These are phyloP conservation scores for Aradophagus sp. DNA, from an alignment of 1,140 invertebrate genomes.

Conservation along the genomic window DNA sequence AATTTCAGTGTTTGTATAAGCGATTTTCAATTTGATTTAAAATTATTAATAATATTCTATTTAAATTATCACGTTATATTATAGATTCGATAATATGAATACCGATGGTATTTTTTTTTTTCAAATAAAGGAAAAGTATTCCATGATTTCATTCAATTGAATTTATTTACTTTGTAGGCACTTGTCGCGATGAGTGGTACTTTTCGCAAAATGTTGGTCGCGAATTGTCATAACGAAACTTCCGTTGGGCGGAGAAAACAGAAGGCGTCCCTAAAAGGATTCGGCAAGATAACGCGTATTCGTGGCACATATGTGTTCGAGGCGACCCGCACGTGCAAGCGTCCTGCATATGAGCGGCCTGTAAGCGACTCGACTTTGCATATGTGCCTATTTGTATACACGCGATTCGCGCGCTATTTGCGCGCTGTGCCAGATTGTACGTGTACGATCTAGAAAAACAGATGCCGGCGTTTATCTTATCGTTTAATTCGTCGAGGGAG, in stretches of 20 bases:
- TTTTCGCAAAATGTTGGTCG: no score
- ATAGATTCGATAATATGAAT: no score
- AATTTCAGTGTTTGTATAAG: no score
- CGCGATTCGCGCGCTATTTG: slow-evolving; percentile 54
- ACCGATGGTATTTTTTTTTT: no score
- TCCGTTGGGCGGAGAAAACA: not conserved
- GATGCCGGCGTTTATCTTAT: slow-evolving; percentile 51
- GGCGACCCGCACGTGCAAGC: slow-evolving; percentile 44
- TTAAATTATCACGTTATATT: no score
- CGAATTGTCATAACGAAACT: not conserved
- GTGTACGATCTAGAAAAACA: slow-evolving; percentile 50
- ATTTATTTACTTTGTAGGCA: no score
- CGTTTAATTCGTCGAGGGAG: slow-evolving; percentile 16
- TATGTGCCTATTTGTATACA: slow-evolving; percentile 56
- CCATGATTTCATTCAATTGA: no score
- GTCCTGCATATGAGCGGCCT: slow-evolving; percentile 41
- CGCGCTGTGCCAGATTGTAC: slow-evolving; percentile 52
- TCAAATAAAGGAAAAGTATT: no score
- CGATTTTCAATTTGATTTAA: no score
- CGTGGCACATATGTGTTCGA: slow-evolving; percentile 38
- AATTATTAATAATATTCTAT: no score
- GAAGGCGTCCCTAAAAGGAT: slow-evolving; percentile 36
- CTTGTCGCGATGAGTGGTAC: no score
- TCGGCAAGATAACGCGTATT: slow-evolving; percentile 19
- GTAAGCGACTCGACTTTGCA: slow-evolving; percentile 33